Base-by-base conservation (phyloP, 2,888 invertebrate species). In the Proisotoma minuta region DNA sequence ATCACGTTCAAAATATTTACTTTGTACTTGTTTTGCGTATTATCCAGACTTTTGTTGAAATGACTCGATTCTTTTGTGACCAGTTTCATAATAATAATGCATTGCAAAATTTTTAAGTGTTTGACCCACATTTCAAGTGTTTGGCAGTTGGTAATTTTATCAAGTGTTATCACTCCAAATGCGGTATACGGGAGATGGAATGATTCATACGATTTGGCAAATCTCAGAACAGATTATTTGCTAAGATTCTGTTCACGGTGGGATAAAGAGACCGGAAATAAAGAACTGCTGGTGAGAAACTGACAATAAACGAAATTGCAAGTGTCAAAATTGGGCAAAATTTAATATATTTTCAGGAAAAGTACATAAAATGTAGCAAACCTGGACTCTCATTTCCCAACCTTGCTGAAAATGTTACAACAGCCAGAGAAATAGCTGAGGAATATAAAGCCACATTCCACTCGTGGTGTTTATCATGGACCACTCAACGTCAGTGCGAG, bases 401-500 rank as follows among this genome's bases (percentile, higher is more conserved):
- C 43, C 43, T 40, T 12, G 40, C 39, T 15, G 34, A 34, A 49
- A 49, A 49, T 24, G 15, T 49, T 49, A 49, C 22, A 8, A 47
- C 5, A 22, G 20, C 20, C 20, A 20, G 15, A 18, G 18, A 18
- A 8, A 5, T 15, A 3, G 4, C 43, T 43, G 58, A 58, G 12
- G 58, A 58, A 58, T 34, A 50, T 23, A 28, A 28, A 1, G 23
- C 2, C 12, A 50, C 23, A n/a, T 20, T 47, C 29, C 23, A 29
- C 8, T 26, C 43, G n/a, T 58, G 58, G 58, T 58, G 58, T 50
- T 58, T 29, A 23, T 28, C 50, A 34, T 58, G 58, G 58, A 23
- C 48, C 1, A 24, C 49, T 22, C 50, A 58, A 18, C 26, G 50
- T 8, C 50, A 58, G 23, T 58, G 58, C 12, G 58, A 58, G 15